Base-by-base conservation (phyloP, 2,113 vertebrate genomes). In the Coptodon bakossiorum region DNA sequence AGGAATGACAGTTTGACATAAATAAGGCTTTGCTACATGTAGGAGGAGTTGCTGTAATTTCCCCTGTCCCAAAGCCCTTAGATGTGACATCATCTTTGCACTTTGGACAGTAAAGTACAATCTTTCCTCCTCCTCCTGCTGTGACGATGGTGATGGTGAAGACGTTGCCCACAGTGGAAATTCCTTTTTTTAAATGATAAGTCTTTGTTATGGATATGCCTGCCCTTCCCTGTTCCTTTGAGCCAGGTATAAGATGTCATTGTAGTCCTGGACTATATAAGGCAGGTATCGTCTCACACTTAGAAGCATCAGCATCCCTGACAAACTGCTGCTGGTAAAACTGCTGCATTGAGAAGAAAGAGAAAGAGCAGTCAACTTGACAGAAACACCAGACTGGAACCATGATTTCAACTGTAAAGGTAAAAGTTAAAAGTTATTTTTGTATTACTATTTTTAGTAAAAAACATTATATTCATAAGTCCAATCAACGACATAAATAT, bases 381-480 rank as follows among this genome's bases (percentile, higher is more conserved):
- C 16, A 88, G 12, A 45, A 85, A 76, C 14, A 61, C 36, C 43
- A 24, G 22, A 50, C 66, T 71, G 59, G 84, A 92, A 52, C 71
- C 78, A 96, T 97, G 96, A 88, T 95, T 48, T 93, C 91, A 56
- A 93, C 43, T 76, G 36, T 96, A 38, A 90, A 94, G 95, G 96
- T 96, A 95, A 84, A 31, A 45, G 9, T 76, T 48, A 17, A 76
- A 29, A 50, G 16, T 52, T 78, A 52, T 78, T 78, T 73, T 52
- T 52, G 17, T 8, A 13, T 9, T 52, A 34, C 73, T 78, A 31
- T 13, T 52, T 31, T 78, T n/a, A 19, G 73, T 78, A 78, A 24
- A 48, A 19, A 76, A n/a, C 17, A 52, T 50, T 50, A 50, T 78
- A 78, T 5, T 19, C 12, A 71, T 16, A 43, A 73, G 38, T 73